Evolutionary conservation across 2,797 vertebrate species (phyloP), one percentile per base, ranked within the genome.

Genomic region (Labeo calbasu): DNA sequence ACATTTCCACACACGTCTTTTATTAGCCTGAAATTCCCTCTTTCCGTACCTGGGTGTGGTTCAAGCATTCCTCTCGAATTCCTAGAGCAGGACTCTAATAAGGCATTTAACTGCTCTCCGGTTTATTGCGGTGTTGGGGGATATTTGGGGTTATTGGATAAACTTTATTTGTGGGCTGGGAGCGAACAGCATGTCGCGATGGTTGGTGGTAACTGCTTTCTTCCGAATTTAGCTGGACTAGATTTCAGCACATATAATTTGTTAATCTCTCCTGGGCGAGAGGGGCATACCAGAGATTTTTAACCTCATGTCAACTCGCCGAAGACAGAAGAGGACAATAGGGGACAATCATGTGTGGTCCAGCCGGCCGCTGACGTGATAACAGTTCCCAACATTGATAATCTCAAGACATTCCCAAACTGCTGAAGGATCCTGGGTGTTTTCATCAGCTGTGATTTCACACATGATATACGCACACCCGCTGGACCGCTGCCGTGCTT

Each of bases 241-340:
- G 79, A 86, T 88, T 93, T 94, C 91, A 91, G 91, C 91, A 91
- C 91, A 88, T 83, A 85, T 93, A 93, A 93, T 95, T 93, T 93
- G 91, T 92, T 94, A 92, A 95, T 94, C 93, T 91, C 88, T 85
- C 86, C 91, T 90, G 91, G 92, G 65, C 92, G 90, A 94, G 92
- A 92, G 92, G 89, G 89, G 90, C 92, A 94, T 94, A 93, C 92
- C 93, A 90, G 86, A 23, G 91, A 95, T 94, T 92, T 92, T 94
- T 94, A 93, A 93, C 94, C 94, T 94, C 89, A 91, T 88, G 88
- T 94, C 92, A 94, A 93, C 93, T 94, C 91, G 89, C 61, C 36
- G 70, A 78, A 11, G 63, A 72, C 81, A 78, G 73, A 77, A 19
- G 17, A 75, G 75, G 53, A 81, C 73, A 48, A 79, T 73, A 77